phyloP scores from a whole-genome alignment of 2,797 vertebrate genomes.

The Tamandua tetradactyla region DNA sequence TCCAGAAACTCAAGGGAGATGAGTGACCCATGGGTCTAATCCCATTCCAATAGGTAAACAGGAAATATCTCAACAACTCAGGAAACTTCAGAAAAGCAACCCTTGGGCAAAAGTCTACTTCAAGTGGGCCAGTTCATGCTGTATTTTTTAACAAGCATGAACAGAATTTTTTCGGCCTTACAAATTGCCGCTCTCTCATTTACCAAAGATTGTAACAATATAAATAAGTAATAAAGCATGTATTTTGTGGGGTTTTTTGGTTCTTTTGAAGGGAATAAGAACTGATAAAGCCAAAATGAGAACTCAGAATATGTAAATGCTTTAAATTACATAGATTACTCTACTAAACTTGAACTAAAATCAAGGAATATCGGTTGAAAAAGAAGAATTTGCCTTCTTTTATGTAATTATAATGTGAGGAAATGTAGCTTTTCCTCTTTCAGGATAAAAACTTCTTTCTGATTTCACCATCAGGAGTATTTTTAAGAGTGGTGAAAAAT shows the following conservation, averaged over 20 bases:
- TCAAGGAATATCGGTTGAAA: background rate
- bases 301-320: background rate
- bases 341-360: constrained; percentile 16
- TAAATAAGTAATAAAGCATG: background rate
- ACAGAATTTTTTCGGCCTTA: background rate
- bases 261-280: background rate
- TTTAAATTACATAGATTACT: background rate
- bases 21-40: background rate
- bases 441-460: background rate
- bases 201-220: background rate
- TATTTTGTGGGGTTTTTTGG: background rate
- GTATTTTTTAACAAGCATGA: background rate
- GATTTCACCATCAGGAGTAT: background rate
- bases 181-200: background rate
- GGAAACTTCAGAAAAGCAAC: background rate
- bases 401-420: background rate
- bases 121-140: background rate
- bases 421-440: background rate
- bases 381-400: background rate
- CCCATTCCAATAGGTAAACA: background rate
- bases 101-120: background rate
- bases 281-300: background rate
- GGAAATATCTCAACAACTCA: background rate
- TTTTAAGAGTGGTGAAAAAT: constrained; percentile 21
- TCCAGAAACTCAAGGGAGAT: background rate